phyloP scores from a whole-genome alignment of 2,113 vertebrate species.

The Synodontis membranacea region DNA sequence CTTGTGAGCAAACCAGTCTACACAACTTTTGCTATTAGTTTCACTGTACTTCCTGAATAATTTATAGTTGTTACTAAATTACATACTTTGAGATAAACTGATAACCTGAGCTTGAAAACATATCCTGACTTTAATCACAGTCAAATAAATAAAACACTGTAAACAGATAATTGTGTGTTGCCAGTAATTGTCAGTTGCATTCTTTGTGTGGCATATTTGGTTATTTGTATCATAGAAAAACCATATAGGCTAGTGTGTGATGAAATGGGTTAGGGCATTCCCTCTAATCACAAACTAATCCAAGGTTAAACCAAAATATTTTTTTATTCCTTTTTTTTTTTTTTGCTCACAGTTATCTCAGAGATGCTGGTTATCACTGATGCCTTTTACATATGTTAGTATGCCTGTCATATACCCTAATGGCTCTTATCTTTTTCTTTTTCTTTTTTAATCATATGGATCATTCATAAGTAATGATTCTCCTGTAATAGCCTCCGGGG shows the following conservation, averaged over 20 bases:
- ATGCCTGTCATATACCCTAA: constrained; percentile 33
- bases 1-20: background rate
- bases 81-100: background rate
- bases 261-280: background rate
- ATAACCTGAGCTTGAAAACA: background rate
- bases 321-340: background rate
- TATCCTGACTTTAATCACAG: background rate
- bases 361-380: constrained; percentile 10
- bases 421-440: constrained; percentile 35
- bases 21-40: background rate
- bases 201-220: background rate
- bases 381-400: constrained; percentile 56
- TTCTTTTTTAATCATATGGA: constrained; percentile 47
- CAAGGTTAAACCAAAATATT: background rate
- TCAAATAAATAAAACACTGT: background rate
- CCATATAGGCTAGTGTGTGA: background rate
- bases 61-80: background rate
- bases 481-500: constrained; percentile 28
- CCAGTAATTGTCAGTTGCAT: background rate
- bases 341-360: background rate
- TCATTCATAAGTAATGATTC: constrained; percentile 55
- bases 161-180: background rate
- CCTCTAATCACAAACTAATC: background rate
- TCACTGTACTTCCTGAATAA: background rate
- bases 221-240: background rate